These are phyloP conservation scores for Pseudoips prasinana DNA, from an alignment of 2,888 invertebrate genomes.

Conservation along the genomic window DNA sequence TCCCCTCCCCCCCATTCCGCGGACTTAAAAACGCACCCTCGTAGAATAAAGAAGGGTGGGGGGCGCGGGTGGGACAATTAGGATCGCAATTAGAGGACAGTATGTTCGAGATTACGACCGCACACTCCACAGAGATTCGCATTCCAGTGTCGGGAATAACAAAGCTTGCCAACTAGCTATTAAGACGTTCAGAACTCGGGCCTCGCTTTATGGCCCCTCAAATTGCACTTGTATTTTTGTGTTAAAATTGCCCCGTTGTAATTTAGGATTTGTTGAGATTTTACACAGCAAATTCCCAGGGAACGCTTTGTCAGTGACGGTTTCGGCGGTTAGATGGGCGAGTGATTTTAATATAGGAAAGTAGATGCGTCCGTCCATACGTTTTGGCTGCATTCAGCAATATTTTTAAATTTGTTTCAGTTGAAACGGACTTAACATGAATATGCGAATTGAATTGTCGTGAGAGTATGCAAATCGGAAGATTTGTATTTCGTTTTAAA, in stretches of 20 bases:
- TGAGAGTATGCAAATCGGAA: constrained; percentile 25
- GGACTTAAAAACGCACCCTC: too few relatives aligned
- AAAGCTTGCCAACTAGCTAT: constrained; percentile 76
- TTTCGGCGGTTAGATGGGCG: constrained; percentile 36
- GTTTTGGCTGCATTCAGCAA: constrained; percentile 23
- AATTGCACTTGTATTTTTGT: constrained; percentile 47
- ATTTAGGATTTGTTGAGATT: constrained; percentile 38
- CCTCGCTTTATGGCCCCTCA: constrained; percentile 30
- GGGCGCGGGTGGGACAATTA: constrained; percentile 63
- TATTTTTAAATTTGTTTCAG: constrained; percentile 46
- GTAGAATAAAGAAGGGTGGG: constrained; percentile 57
- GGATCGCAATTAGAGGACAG: constrained; percentile 80
- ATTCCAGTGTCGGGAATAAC: constrained; percentile 63
- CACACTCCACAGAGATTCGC: constrained; percentile 64
- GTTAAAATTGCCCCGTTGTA: constrained; percentile 39
- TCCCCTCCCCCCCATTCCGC: too few relatives aligned
- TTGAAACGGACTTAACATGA: constrained; percentile 34
- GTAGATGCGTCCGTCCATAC: constrained; percentile 34
- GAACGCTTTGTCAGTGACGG: constrained; percentile 23
- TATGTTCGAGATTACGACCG: constrained; percentile 76
- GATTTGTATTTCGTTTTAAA: constrained; percentile 22
- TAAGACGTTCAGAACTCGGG: constrained; percentile 60
- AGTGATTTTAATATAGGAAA: constrained; percentile 57
- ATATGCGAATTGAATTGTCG: constrained; percentile 35
- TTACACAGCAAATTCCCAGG: constrained; percentile 16